These are phyloP conservation scores for Paradoxurus hermaphroditus DNA, from an alignment of 2,113 vertebrate species.

Conservation along the genomic window DNA sequence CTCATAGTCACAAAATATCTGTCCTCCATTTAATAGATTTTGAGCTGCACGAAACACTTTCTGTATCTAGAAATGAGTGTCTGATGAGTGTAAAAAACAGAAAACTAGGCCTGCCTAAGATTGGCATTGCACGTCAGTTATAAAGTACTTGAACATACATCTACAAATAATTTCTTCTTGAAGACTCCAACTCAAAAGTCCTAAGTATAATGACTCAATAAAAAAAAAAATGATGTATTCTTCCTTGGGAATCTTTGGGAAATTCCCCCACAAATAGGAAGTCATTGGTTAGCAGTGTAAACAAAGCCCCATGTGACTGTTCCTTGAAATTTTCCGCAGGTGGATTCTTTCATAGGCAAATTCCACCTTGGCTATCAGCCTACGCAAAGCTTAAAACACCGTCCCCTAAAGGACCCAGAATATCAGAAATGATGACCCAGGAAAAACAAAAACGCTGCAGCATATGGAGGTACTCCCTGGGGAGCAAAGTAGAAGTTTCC, in stretches of 20 bases:
- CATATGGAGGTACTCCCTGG: slow-evolving; percentile 58
- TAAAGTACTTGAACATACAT: background rate
- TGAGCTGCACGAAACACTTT: background rate
- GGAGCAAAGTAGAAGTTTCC: background rate
- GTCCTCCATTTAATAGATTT: background rate
- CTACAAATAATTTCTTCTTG: background rate
- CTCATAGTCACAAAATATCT: background rate
- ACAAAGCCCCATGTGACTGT: background rate
- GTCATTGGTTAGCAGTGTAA: background rate
- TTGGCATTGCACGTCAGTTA: background rate
- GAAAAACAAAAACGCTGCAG: slow-evolving; percentile 52
- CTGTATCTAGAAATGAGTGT: background rate
- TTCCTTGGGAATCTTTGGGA: slow-evolving; percentile 14
- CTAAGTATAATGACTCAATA: background rate
- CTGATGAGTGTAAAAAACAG: background rate
- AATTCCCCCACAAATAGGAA: background rate
- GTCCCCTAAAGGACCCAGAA: slow-evolving; percentile 41
- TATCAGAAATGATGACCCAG: slow-evolving; percentile 48
- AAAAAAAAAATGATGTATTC: background rate
- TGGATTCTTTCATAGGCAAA: slow-evolving; percentile 41
- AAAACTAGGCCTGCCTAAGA: background rate
- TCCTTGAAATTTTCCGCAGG: slow-evolving; percentile 20
- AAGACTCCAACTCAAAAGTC: background rate
- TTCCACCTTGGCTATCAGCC: slow-evolving; percentile 38
- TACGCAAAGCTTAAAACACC: background rate